Conservation (phyloP, 2,888 invertebrate genomes). For the Cantharis rufa region DNA sequence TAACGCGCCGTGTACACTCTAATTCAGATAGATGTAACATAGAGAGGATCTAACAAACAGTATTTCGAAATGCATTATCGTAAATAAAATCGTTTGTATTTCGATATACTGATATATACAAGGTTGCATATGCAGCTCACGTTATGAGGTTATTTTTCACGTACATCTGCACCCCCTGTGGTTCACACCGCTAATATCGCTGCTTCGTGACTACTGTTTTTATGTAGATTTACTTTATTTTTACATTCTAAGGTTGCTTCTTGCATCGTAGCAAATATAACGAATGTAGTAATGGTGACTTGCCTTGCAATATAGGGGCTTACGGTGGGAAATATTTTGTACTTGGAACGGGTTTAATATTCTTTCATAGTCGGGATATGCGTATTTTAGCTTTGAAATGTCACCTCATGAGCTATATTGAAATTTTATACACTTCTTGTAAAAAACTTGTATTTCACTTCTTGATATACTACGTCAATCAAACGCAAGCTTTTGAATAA, state of each 20-base stretch:
- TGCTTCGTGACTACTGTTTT: slow-evolving; percentile 40
- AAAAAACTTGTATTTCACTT: neutral
- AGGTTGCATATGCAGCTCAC: slow-evolving; percentile 37
- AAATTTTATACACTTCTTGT: neutral
- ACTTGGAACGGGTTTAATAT: slow-evolving; percentile 11
- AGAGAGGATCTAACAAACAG: neutral
- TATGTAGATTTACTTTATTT: slow-evolving; percentile 41
- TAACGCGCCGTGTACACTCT: neutral
- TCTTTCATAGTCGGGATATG: slow-evolving; percentile 1
- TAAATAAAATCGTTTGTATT: slow-evolving; percentile 7
- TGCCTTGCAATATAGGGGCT: slow-evolving; percentile 15
- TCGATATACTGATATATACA: slow-evolving; percentile 2
- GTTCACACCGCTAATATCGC: slow-evolving; percentile 39
- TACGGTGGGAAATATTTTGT: slow-evolving; percentile 11
- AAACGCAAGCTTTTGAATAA: neutral
- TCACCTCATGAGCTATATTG: slow-evolving; percentile 1
- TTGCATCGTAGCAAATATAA: slow-evolving; percentile 16
- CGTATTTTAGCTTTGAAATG: neutral
- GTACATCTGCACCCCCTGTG: slow-evolving; percentile 40
- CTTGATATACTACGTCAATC: neutral
- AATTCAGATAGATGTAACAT: neutral
- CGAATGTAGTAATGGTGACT: slow-evolving; percentile 25
- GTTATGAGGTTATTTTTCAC: slow-evolving; percentile 42
- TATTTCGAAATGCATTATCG: neutral
- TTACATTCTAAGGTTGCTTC: slow-evolving; percentile 36